Conservation (phyloP, 2,113 vertebrate genomes). For the Atrichornis clamosus region DNA sequence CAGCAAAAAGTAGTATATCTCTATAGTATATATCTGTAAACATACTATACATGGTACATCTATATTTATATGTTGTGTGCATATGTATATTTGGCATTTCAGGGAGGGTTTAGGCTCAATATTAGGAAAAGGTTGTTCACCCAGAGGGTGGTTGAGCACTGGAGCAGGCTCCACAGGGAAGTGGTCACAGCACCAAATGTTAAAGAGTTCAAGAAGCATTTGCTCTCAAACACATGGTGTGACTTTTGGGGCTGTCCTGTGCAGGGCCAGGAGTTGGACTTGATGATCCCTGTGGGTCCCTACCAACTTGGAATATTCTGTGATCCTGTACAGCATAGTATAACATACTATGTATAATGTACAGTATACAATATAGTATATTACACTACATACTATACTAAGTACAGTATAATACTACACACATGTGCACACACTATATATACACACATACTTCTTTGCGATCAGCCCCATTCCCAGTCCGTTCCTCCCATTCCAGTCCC, state of each 20-base stretch:
- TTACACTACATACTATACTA: background rate
- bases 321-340: rapidly evolving
- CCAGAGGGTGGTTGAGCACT: rapidly evolving
- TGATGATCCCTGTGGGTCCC: background rate
- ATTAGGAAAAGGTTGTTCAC: background rate
- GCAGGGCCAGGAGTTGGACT: background rate
- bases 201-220: background rate
- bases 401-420: background rate
- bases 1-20: background rate
- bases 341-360: background rate
- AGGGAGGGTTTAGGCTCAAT: background rate
- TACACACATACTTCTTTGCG: background rate
- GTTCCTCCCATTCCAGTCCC: no score
- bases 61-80: rapidly evolving
- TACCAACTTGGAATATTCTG: background rate
- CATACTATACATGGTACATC: rapidly evolving
- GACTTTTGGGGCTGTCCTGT: background rate
- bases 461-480: background rate
- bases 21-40: rapidly evolving
- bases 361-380: no score
- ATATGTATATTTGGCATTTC: rapidly evolving
- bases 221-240: no score
- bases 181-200: no score
- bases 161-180: background rate
- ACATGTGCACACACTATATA: rapidly evolving